phyloP scores from a whole-genome alignment of 2,113 vertebrate genomes.

The Caloenas nicobarica region DNA sequence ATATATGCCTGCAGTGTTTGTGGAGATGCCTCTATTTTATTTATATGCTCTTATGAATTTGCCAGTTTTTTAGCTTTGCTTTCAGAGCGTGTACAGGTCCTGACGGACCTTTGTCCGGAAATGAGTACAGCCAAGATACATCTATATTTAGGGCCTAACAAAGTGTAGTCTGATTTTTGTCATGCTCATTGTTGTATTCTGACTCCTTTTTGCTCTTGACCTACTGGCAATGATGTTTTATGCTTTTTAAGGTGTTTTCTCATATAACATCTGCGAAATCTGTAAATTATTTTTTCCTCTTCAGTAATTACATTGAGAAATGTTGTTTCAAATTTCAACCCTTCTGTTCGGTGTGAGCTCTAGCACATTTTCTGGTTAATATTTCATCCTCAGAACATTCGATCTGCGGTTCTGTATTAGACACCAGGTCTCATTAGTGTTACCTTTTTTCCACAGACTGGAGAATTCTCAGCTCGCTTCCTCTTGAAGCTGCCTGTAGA shows the following conservation, averaged over 20 bases:
- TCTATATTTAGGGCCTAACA: conserved; percentile 29
- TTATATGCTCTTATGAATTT: background rate
- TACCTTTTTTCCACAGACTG: conserved; percentile 81
- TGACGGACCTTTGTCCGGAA: background rate
- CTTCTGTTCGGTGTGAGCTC: background rate
- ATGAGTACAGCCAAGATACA: background rate
- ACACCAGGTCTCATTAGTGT: conserved; percentile 28
- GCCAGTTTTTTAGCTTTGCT: background rate
- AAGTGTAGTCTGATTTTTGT: background rate
- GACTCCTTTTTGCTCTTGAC: background rate
- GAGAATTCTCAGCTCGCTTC: conserved; percentile 97
- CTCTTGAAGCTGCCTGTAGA: conserved; percentile 96
- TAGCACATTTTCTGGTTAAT: background rate
- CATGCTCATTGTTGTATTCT: background rate
- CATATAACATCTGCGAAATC: background rate
- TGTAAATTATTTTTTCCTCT: background rate
- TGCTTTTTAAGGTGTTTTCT: background rate
- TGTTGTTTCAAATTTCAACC: background rate
- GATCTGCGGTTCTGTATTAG: conserved; percentile 13
- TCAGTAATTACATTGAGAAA: background rate
- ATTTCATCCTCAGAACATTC: background rate
- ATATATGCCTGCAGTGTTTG: background rate
- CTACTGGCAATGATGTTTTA: background rate
- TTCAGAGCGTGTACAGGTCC: background rate
- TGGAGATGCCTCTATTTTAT: background rate